Conservation (phyloP, 2,113 vertebrate genomes). For the Dromaius novaehollandiae region DNA sequence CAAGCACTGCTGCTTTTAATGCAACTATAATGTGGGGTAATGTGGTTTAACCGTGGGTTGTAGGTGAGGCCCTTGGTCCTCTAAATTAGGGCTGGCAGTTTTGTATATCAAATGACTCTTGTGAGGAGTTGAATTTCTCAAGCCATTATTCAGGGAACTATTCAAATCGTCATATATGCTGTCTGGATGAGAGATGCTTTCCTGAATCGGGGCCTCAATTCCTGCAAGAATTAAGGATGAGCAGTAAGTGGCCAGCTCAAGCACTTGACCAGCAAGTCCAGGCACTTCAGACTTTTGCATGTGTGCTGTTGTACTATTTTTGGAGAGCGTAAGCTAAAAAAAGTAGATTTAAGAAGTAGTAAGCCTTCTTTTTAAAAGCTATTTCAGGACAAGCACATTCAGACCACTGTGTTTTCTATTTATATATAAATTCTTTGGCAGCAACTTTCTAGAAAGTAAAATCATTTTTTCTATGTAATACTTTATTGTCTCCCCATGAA, state of each 20-base stretch:
- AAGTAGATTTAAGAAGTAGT: slow-evolving; percentile 12
- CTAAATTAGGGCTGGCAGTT: not conserved
- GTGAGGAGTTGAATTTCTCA: not conserved
- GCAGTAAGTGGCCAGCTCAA: not conserved
- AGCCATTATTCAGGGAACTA: not conserved
- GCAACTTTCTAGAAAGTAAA: slow-evolving; percentile 39
- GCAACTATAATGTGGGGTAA: not conserved
- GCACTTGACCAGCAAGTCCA: slow-evolving; percentile 33
- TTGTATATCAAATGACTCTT: not conserved
- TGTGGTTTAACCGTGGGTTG: not conserved
- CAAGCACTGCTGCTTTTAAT: not conserved
- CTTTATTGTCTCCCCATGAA: slow-evolving; percentile 46
- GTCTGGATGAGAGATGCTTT: not conserved
- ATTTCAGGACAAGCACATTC: slow-evolving; percentile 57
- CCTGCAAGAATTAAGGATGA: not conserved
- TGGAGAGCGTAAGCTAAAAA: not conserved
- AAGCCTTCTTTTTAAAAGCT: slow-evolving; percentile 41
- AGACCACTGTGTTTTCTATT: slow-evolving; percentile 38
- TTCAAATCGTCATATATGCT: not conserved
- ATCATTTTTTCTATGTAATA: slow-evolving; percentile 12
- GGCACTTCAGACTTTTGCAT: not conserved
- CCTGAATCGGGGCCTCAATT: not conserved
- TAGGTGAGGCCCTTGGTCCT: not conserved
- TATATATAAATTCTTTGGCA: slow-evolving; percentile 67
- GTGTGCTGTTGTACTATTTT: not conserved